These are phyloP conservation scores for Limulus polyphemus DNA, from an alignment of 2,888 invertebrate genomes.

Conservation along the genomic window DNA sequence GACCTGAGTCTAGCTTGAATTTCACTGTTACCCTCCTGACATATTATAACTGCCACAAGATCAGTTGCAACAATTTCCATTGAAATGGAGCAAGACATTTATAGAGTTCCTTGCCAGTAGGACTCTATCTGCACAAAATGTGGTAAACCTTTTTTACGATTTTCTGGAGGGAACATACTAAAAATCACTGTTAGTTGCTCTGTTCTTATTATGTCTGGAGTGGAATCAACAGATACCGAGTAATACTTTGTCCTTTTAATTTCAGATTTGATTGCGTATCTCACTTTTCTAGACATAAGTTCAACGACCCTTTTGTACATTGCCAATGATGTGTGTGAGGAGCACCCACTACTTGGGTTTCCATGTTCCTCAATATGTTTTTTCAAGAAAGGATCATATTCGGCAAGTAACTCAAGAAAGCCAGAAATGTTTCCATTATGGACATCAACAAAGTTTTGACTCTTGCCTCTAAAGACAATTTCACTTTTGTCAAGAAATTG, in stretches of 20 bases:
- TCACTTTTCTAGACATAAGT: neutral
- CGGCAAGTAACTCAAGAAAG: conserved; percentile 29
- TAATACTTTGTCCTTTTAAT: neutral
- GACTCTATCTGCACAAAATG: neutral
- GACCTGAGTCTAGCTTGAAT: neutral
- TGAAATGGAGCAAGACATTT: too few relatives aligned
- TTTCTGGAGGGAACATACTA: too few relatives aligned
- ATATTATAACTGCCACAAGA: too few relatives aligned
- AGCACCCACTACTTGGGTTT: conserved; percentile 28
- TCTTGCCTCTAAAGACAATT: conserved; percentile 29
- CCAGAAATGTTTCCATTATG: conserved; percentile 30
- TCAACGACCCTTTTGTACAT: conserved; percentile 31
- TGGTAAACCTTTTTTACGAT: neutral
- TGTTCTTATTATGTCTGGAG: conserved; percentile 17
- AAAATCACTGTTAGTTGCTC: conserved; percentile 19
- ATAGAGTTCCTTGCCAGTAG: too few relatives aligned
- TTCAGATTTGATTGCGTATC: neutral
- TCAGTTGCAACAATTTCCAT: too few relatives aligned
- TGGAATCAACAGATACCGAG: conserved; percentile 17
- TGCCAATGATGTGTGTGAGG: conserved; percentile 30
- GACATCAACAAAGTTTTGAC: conserved; percentile 27
- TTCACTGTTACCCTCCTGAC: too few relatives aligned
- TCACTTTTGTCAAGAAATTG: conserved; percentile 27
- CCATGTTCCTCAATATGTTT: conserved; percentile 29
- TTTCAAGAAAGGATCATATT: conserved; percentile 31